A percentile compares a stretch with the other conserved stretches of the same genome.
Conservation (phyloP, 2,888 invertebrate genomes). For the Clivina fossor region DNA sequence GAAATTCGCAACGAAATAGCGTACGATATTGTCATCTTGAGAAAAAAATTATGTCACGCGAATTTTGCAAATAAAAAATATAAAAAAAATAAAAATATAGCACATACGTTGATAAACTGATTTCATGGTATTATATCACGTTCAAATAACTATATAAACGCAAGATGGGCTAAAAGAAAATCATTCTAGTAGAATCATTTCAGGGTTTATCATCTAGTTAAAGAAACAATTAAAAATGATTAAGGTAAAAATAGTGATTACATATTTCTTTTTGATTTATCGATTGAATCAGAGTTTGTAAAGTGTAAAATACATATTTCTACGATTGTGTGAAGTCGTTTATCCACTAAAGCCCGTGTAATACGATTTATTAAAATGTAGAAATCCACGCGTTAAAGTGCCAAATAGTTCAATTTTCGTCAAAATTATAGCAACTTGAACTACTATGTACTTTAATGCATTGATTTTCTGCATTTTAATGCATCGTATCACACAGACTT, state of each 20-base stretch:
- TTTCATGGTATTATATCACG: conserved; percentile 53
- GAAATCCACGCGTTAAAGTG: too few relatives aligned
- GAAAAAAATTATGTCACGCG: conserved; percentile 33
- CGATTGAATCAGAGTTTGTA: too few relatives aligned
- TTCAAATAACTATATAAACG: conserved; percentile 51
- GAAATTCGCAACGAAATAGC: conserved; percentile 8
- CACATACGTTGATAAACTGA: conserved; percentile 49
- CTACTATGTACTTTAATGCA: too few relatives aligned
- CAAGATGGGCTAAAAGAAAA: conserved; percentile 42
- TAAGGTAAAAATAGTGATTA: conserved; percentile 12
- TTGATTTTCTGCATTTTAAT: too few relatives aligned
- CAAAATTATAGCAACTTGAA: too few relatives aligned
- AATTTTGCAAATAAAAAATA: conserved; percentile 39
- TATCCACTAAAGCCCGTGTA: too few relatives aligned
- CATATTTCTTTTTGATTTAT: too few relatives aligned
- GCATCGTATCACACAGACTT: too few relatives aligned
- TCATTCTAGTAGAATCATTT: conserved; percentile 48
- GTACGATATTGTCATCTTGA: conserved; percentile 19
- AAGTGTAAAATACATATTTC: background rate
- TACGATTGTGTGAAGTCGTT: too few relatives aligned
- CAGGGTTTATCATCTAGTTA: conserved; percentile 26
- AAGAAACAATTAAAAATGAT: conserved; percentile 17
- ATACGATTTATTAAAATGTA: too few relatives aligned
- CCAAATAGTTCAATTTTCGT: too few relatives aligned
- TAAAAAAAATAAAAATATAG: conserved; percentile 49